Evolutionary conservation across 2,888 invertebrate species (phyloP).

Genomic region (Athripsodes cinereus): DNA sequence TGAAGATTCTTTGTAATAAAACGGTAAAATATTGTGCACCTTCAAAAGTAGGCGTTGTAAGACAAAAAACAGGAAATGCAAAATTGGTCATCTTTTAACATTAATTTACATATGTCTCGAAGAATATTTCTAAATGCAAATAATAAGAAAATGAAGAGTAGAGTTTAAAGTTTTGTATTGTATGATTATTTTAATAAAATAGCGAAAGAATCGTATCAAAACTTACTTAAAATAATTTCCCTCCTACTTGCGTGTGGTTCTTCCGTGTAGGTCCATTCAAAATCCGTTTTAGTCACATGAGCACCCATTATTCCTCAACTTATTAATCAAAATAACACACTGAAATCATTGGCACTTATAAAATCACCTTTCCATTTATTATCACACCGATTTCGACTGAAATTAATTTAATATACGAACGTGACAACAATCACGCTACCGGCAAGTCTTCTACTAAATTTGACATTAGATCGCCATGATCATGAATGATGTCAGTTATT

Average conservation of each 20-base stretch:
- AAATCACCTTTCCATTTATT: neutral
- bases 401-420: neutral
- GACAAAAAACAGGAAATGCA: no score
- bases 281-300: slow-evolving; percentile 87
- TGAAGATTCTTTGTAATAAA: no score
- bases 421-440: neutral
- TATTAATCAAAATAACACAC: neutral
- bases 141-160: no score
- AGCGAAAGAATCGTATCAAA: neutral
- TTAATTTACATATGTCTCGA: no score
- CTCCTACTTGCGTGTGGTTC: slow-evolving; percentile 95
- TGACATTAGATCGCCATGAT: slow-evolving; percentile 13
- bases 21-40: neutral
- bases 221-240: slow-evolving; percentile 83
- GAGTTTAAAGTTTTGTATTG: no score
- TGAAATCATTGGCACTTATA: neutral
- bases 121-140: no score
- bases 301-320: slow-evolving; percentile 74
- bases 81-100: no score
- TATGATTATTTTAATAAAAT: no score
- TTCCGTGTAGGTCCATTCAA: slow-evolving; percentile 95
- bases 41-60: neutral
- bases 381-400: neutral
- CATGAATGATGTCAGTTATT: no score
- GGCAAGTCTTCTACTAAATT: slow-evolving; percentile 2